Conservation (phyloP, 92 coral and sea anemone species). For the Metridium senile region DNA sequence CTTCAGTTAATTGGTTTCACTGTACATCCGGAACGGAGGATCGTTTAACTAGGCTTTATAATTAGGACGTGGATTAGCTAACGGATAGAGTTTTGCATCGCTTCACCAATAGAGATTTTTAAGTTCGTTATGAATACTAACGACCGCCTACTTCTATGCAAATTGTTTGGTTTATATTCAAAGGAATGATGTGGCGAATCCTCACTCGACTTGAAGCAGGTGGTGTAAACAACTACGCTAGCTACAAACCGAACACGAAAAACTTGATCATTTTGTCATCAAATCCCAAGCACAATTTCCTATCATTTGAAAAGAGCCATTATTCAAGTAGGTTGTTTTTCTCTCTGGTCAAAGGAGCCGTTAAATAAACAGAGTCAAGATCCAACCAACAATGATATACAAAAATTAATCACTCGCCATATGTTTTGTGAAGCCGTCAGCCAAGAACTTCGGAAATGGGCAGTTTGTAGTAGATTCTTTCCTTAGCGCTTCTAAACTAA, state of each 20-base stretch:
- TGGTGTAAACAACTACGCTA: neutral
- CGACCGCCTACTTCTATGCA: constrained; percentile 29
- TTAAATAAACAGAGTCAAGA: constrained; percentile 1
- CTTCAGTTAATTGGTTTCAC: neutral
- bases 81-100: neutral
- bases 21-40: neutral
- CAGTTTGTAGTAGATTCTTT: neutral
- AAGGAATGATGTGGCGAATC: constrained; percentile 5
- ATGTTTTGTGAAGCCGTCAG: neutral
- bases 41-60: neutral
- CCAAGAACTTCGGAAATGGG: neutral
- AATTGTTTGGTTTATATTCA: constrained; percentile 16
- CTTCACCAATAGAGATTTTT: neutral
- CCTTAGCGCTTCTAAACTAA: neutral
- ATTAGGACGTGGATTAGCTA: neutral
- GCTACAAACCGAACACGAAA: neutral
- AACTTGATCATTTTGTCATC: constrained; percentile 12
- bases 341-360: constrained; percentile 6
- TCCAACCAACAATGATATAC: neutral
- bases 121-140: neutral
- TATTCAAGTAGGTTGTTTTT: neutral
- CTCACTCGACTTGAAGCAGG: neutral
- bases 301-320: constrained; percentile 13
- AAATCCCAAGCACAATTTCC: constrained; percentile 11
- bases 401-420: too few species aligned